Evolutionary conservation across 2,113 vertebrate genomes (phyloP).

Genomic region (Lagopus muta): DNA sequence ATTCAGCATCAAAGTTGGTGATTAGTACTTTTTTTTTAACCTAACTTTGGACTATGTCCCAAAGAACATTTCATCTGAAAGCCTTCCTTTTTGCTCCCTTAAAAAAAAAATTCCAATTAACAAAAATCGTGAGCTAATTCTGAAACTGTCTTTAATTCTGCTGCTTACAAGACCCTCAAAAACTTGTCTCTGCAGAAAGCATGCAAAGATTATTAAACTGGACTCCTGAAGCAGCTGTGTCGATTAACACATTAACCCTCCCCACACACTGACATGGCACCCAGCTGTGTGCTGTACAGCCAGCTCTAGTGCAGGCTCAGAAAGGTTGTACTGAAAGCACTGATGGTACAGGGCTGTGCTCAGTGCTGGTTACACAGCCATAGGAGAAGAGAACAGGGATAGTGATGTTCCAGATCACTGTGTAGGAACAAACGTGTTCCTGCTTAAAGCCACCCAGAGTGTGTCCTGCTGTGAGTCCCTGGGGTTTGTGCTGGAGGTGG

Average conservation of each 20-base stretch:
- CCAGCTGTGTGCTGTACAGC: background rate
- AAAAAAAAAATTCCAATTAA: background rate
- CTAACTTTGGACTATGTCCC: background rate
- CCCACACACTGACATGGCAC: rapidly evolving
- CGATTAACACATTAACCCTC: rapidly evolving
- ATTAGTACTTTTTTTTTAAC: background rate
- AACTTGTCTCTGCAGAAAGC: background rate
- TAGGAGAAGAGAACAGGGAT: background rate
- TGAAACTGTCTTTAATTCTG: background rate
- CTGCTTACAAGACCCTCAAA: background rate
- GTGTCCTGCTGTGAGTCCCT: rapidly evolving
- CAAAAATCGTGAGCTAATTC: background rate
- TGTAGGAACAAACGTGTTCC: background rate
- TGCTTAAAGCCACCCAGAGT: background rate
- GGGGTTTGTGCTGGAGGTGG: background rate
- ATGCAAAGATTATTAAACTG: background rate
- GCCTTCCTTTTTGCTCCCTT: background rate
- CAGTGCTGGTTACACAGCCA: rapidly evolving
- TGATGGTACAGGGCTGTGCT: background rate
- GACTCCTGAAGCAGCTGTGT: background rate
- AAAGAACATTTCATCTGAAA: background rate
- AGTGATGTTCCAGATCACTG: background rate
- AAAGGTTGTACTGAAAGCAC: background rate
- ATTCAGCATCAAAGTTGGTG: background rate
- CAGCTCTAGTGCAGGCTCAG: background rate